Conservation (phyloP, 2,113 vertebrate species). For the Suncus etruscus region DNA sequence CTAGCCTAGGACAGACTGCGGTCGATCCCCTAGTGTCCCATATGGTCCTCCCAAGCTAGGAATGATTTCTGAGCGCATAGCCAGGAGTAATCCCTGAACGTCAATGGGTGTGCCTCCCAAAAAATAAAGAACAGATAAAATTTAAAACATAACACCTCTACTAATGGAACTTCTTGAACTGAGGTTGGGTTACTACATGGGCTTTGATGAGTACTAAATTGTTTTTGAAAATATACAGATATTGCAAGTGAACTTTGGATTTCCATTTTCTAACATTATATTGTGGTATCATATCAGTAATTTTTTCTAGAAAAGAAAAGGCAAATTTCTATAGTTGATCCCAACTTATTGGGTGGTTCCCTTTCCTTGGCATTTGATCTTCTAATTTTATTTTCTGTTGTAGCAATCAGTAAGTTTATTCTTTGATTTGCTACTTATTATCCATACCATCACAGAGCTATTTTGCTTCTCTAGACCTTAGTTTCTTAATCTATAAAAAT, state of each 20-base stretch:
- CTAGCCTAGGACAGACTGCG: no score
- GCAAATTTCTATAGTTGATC: background rate
- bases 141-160: background rate
- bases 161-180: background rate
- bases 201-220: constrained; percentile 21
- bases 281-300: background rate
- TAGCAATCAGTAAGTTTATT: no score
- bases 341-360: background rate
- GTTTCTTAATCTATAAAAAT: background rate
- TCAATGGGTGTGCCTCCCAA: no score
- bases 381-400: background rate
- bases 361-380: background rate
- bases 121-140: constrained; percentile 13
- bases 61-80: no score
- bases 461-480: background rate
- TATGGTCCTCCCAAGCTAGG: no score
- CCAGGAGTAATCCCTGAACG: no score
- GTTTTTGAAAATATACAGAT: background rate
- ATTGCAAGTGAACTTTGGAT: constrained; percentile 18
- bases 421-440: background rate
- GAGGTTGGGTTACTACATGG: background rate
- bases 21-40: no score
- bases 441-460: background rate
- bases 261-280: constrained; percentile 31
- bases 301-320: constrained; percentile 13